Evolutionary conservation across 2,797 vertebrate species (phyloP).

Genomic region (Peromyscus eremicus): DNA sequence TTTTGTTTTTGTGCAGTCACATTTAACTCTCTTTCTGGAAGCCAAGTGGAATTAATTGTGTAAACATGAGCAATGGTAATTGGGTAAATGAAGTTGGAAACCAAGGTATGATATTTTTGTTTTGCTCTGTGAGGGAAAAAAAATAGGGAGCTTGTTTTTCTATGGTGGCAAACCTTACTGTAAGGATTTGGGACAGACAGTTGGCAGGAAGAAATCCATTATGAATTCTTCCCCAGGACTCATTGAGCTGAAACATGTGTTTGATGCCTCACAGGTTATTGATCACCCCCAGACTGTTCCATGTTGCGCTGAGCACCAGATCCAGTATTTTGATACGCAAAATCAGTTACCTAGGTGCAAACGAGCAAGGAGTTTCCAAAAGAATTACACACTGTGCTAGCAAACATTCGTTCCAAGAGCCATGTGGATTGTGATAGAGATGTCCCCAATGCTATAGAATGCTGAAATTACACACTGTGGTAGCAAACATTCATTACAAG

Average conservation of each 20-base stretch:
- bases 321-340: conserved; percentile 62
- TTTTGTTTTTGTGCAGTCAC: conserved; percentile 77
- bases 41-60: conserved; percentile 71
- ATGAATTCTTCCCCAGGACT: conserved; percentile 69
- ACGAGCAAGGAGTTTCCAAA: conserved; percentile 53
- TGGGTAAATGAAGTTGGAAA: conserved; percentile 79
- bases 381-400: conserved; percentile 54
- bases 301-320: conserved; percentile 65
- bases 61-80: conserved; percentile 84
- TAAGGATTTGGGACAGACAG: conserved; percentile 81
- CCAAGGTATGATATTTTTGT: conserved; percentile 85
- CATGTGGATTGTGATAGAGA: conserved; percentile 39
- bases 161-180: conserved; percentile 82
- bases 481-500: conserved; percentile 22
- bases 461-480: conserved; percentile 61
- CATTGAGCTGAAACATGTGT: conserved; percentile 61
- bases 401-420: conserved; percentile 42
- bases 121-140: conserved; percentile 67
- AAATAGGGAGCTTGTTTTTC: conserved; percentile 81
- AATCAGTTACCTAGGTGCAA: conserved; percentile 57
- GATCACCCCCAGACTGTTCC: background rate
- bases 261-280: conserved; percentile 33
- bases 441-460: conserved; percentile 45
- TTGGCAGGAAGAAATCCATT: conserved; percentile 74
- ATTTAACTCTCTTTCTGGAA: conserved; percentile 75